Percentiles rank a stretch among this genome's conserved stretches.
These are phyloP conservation scores for Microtus montanus DNA, from an alignment of 2,113 vertebrate genomes.

Conservation along the genomic window DNA sequence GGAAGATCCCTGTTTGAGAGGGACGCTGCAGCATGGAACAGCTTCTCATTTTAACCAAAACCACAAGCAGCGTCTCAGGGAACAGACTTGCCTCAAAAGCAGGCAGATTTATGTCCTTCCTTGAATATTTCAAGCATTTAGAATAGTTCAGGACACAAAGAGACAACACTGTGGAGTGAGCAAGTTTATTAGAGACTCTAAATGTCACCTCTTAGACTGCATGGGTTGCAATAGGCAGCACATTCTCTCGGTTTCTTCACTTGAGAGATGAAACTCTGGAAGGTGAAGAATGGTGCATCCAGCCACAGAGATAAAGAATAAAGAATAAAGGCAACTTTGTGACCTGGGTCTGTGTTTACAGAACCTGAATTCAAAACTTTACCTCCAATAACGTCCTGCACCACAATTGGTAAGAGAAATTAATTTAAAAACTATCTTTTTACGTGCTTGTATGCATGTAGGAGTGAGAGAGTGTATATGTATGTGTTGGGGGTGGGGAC, in stretches of 20 bases:
- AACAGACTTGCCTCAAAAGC: constrained; percentile 19
- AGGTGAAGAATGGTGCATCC: neutral
- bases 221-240: neutral
- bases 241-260: neutral
- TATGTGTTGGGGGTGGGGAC: neutral
- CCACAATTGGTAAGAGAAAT: neutral
- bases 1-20: constrained; percentile 15
- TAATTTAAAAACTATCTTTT: neutral
- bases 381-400: neutral
- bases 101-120: neutral
- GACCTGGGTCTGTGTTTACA: neutral
- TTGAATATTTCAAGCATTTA: neutral
- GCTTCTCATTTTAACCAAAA: no score
- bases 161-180: neutral
- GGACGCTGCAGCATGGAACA: constrained; percentile 27
- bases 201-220: neutral
- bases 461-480: neutral
- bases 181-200: neutral
- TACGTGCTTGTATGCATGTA: neutral
- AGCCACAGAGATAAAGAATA: no score
- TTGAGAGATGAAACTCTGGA: neutral
- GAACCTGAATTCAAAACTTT: neutral
- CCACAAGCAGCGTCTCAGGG: neutral
- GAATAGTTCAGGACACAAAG: neutral
- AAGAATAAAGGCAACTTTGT: neutral